Percentiles rank a stretch among this genome's conserved stretches.
These are phyloP conservation scores for Elysia crispata DNA, from an alignment of 2,888 invertebrate genomes.

Conservation along the genomic window DNA sequence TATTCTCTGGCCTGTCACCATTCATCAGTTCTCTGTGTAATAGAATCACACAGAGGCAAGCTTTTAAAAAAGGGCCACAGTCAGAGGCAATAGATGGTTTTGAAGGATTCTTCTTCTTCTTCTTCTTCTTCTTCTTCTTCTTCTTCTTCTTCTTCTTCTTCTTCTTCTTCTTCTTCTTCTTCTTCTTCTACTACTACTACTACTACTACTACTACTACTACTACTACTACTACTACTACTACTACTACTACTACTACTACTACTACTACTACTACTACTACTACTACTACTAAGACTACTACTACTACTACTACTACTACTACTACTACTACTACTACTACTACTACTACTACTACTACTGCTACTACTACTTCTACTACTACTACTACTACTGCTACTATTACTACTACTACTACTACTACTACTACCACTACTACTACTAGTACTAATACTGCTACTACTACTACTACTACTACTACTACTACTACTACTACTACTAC, in stretches of 20 bases:
- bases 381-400: slow-evolving; percentile 4
- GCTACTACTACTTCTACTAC: slow-evolving; percentile 1
- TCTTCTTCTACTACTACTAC: slow-evolving; percentile 10
- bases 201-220: slow-evolving; percentile 19
- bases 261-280: slow-evolving; percentile 9
- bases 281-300: too few relatives aligned
- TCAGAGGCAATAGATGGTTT: too few relatives aligned
- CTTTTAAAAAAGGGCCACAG: too few relatives aligned
- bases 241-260: slow-evolving; percentile 19
- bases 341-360: slow-evolving; percentile 9
- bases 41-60: too few relatives aligned
- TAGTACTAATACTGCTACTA: background rate
- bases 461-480: too few relatives aligned
- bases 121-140: background rate
- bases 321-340: slow-evolving; percentile 9
- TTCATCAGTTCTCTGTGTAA: too few relatives aligned
- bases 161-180: background rate
- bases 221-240: slow-evolving; percentile 17
- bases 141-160: background rate
- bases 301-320: background rate
- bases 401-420: slow-evolving; percentile 3
- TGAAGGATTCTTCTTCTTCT: background rate
- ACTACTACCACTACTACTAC: slow-evolving; percentile 4
- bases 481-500: too few relatives aligned
- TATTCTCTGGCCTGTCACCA: too few relatives aligned